Conservation (phyloP, 2,113 vertebrate genomes). For the rat (Rattus norvegicus) region GRCr8 NC_086019.1:229639501-229640000, state of each 20-base stretch:
- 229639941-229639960: background rate
- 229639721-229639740: background rate
- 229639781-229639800: background rate
- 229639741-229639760: background rate
- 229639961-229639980: background rate
- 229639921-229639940: background rate
- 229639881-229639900: fast-evolving
- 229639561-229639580: background rate
- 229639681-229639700: background rate
- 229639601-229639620: background rate
- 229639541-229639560: background rate
- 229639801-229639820: background rate
- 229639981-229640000: background rate
- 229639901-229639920: background rate
- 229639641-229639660: background rate
- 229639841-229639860: background rate
- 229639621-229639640: background rate
- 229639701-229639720: background rate
- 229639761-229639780: background rate
- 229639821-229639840: background rate
- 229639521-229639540: background rate
- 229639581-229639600: background rate
- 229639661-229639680: background rate
- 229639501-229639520: background rate
- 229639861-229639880: background rate